A percentile compares a stretch with the other conserved stretches of the same genome.
Evolutionary conservation across 1,140 invertebrate genomes (phyloP).

Genomic region (Gyrodactylus bullatarudis): DNA sequence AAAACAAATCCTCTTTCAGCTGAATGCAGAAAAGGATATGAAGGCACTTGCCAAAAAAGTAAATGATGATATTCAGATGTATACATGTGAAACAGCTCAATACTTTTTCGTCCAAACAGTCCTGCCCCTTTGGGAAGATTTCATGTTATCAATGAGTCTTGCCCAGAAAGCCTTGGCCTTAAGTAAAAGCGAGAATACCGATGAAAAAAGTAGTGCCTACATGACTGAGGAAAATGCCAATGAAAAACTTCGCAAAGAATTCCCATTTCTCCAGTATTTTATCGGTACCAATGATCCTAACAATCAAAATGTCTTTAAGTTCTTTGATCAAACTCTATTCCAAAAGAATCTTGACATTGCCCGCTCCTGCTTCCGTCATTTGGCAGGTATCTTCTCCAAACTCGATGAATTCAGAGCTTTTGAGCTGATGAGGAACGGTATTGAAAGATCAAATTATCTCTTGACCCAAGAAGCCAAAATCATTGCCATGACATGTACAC

Average conservation of each 20-base stretch:
- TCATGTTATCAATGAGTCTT: not conserved
- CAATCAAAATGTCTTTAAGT: constrained; percentile 47
- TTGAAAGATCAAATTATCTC: constrained; percentile 73
- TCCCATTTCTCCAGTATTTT: constrained; percentile 34
- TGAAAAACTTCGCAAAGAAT: constrained; percentile 24
- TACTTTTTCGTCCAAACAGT: constrained; percentile 29
- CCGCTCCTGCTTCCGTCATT: constrained; percentile 64
- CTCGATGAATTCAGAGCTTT: constrained; percentile 84
- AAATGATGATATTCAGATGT: constrained; percentile 23
- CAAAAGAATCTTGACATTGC: constrained; percentile 64
- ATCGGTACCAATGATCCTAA: not conserved
- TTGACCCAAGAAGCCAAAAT: constrained; percentile 95
- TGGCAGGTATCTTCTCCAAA: constrained; percentile 73
- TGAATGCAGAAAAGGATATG: not conserved
- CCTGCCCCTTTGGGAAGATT: constrained; percentile 8
- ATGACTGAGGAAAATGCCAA: not conserved
- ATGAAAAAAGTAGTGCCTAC: not conserved
- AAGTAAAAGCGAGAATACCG: not conserved
- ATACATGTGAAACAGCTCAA: constrained; percentile 89
- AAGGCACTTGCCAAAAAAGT: constrained; percentile 15
- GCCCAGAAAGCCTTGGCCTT: not conserved
- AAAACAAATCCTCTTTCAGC: not conserved
- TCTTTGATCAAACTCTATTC: constrained; percentile 44
- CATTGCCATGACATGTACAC: constrained; percentile 99
- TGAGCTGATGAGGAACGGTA: constrained; percentile 53